phyloP scores from a whole-genome alignment of 1,140 invertebrate genomes.

The Rhynchophorus ferrugineus region DNA sequence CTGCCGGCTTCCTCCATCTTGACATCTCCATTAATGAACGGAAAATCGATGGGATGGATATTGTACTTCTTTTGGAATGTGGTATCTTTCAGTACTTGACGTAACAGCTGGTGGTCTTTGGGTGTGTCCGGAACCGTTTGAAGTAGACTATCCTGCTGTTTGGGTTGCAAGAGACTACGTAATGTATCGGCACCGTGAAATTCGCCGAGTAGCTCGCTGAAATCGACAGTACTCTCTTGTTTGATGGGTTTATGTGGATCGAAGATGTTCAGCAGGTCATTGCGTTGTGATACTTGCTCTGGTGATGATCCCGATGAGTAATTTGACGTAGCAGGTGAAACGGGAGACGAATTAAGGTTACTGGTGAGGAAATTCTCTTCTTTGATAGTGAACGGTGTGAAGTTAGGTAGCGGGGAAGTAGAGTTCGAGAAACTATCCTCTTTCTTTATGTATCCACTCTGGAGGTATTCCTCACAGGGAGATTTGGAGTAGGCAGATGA shows the following conservation, averaged over 20 bases:
- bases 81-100: constrained; percentile 73
- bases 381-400: constrained; percentile 41
- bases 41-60: constrained; percentile 63
- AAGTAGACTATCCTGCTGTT: constrained; percentile 21
- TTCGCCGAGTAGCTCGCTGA: constrained; percentile 44
- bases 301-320: constrained; percentile 28
- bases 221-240: constrained; percentile 35
- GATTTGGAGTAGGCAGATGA: constrained; percentile 33
- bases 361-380: constrained; percentile 40
- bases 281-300: constrained; percentile 16
- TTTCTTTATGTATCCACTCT: constrained; percentile 31
- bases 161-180: constrained; percentile 31
- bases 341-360: constrained; percentile 22
- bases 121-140: constrained; percentile 34
- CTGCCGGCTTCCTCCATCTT: constrained; percentile 54
- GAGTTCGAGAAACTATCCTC: constrained; percentile 26
- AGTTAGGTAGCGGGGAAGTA: constrained; percentile 29
- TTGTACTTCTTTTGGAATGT: constrained; percentile 76
- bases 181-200: constrained; percentile 37
- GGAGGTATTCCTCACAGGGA: constrained; percentile 29
- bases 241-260: constrained; percentile 35
- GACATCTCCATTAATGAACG: constrained; percentile 46
- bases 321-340: constrained; percentile 24
- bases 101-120: constrained; percentile 66
- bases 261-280: constrained; percentile 25